Conservation (phyloP, 1,140 invertebrate species). For the Ostrea edulis region DNA sequence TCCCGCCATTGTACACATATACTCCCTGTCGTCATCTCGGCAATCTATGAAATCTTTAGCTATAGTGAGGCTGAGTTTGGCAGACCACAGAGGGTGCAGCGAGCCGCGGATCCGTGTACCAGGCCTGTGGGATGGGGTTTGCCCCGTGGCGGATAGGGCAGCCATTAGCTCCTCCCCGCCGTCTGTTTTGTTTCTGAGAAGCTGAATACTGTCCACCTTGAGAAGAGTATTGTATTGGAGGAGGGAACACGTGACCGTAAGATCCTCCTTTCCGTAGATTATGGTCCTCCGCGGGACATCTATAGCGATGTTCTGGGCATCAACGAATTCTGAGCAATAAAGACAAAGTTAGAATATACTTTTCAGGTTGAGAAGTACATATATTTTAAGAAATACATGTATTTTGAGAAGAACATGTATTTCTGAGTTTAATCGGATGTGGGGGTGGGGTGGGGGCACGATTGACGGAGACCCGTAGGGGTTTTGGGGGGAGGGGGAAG, state of each 20-base stretch:
- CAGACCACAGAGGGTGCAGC: neutral
- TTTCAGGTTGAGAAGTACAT: too few species aligned
- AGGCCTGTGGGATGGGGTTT: neutral
- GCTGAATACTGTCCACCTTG: neutral
- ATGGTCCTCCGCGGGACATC: slow-evolving; percentile 2
- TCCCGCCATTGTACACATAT: neutral
- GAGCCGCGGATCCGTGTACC: neutral
- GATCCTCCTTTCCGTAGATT: slow-evolving; percentile 5
- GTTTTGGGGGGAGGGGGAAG: too few species aligned
- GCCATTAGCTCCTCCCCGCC: neutral
- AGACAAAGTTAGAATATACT: neutral
- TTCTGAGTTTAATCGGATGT: too few species aligned
- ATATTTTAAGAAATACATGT: too few species aligned
- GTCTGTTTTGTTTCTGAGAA: neutral
- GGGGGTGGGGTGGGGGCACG: too few species aligned
- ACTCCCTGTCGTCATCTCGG: neutral
- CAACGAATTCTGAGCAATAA: neutral
- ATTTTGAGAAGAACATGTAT: too few species aligned
- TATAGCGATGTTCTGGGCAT: slow-evolving; percentile 13
- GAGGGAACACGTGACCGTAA: neutral
- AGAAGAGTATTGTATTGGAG: neutral
- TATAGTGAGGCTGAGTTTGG: neutral
- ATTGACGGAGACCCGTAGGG: too few species aligned
- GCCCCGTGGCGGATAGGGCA: neutral
- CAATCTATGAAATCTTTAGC: slow-evolving; percentile 16